Evolutionary conservation across 2,797 vertebrate species (phyloP).

Genomic region (Lacerta viridis): DNA sequence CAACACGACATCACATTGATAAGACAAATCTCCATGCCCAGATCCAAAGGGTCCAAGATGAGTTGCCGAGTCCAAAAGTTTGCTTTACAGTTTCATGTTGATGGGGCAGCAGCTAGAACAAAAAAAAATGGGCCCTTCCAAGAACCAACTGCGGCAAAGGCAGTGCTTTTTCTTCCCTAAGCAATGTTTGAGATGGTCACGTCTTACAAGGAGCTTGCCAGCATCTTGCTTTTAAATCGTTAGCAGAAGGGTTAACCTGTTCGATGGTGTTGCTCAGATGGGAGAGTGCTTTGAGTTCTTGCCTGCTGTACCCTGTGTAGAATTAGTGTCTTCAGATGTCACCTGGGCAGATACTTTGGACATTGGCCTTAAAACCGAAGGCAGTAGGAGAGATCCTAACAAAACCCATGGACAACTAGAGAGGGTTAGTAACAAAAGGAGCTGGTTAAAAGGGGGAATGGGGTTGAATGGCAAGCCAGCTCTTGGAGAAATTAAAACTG

Average conservation of each 20-base stretch:
- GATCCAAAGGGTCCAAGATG: constrained; percentile 20
- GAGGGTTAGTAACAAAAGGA: not conserved
- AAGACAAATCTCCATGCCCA: constrained; percentile 21
- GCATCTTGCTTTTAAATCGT: not conserved
- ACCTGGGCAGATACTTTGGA: not conserved
- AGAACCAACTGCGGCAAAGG: not conserved
- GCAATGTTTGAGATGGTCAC: fast-evolving
- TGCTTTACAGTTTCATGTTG: not conserved
- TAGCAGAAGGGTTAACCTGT: fast-evolving
- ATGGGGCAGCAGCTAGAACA: not conserved
- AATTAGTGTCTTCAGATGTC: not conserved
- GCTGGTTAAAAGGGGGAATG: not conserved
- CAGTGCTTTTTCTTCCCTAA: not conserved
- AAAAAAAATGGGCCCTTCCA: not conserved
- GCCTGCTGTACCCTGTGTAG: constrained; percentile 10
- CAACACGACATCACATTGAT: not conserved
- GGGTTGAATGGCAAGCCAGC: not conserved
- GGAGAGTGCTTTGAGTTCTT: not conserved
- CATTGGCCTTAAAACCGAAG: constrained; percentile 5
- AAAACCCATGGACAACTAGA: not conserved
- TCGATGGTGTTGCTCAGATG: not conserved
- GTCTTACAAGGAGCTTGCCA: not conserved
- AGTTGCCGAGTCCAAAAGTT: not conserved
- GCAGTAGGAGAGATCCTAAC: not conserved
- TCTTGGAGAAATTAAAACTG: not conserved